Percentiles rank a stretch among this genome's conserved stretches.
phyloP scores from a whole-genome alignment of 1,140 invertebrate genomes.

The Trichogramma pretiosum region DNA sequence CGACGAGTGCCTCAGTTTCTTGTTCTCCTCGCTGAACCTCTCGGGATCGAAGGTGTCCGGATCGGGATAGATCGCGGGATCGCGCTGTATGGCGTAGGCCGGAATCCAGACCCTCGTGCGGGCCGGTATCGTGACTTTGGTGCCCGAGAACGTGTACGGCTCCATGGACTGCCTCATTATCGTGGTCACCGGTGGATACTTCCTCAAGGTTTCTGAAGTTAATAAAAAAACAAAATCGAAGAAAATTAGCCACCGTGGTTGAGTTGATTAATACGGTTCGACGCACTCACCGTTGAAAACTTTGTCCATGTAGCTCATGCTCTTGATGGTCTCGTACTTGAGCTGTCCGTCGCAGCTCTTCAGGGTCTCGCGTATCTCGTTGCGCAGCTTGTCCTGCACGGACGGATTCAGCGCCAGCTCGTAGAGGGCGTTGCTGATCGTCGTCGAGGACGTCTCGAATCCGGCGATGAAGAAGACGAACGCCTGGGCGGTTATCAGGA shows the following conservation, averaged over 20 bases:
- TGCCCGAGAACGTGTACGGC: constrained; percentile 32
- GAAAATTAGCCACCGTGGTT: no score
- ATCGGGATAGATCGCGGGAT: constrained; percentile 47
- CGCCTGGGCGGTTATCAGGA: no score
- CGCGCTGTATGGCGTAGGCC: constrained; percentile 48
- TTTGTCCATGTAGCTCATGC: constrained; percentile 26
- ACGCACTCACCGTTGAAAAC: constrained; percentile 22
- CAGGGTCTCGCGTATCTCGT: constrained; percentile 14
- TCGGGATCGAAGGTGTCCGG: constrained; percentile 54
- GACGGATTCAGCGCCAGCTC: constrained; percentile 10
- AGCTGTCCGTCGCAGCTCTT: constrained; percentile 16
- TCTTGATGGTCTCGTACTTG: constrained; percentile 20
- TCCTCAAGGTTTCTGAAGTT: constrained; percentile 40
- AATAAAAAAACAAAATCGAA: background rate
- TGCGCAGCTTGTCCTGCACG: constrained; percentile 20
- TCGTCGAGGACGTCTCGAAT: constrained; percentile 17
- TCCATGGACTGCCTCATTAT: constrained; percentile 23
- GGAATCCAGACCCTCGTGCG: constrained; percentile 49
- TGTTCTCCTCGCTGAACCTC: constrained; percentile 48
- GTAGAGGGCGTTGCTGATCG: constrained; percentile 6
- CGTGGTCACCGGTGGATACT: constrained; percentile 37
- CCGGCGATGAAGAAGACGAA: no score
- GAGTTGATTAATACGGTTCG: no score
- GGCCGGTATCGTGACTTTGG: constrained; percentile 32
- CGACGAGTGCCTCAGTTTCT: constrained; percentile 44